Evolutionary conservation across 2,113 vertebrate genomes (phyloP), one percentile per base, ranked within the genome.

Genomic region (Theristicus caerulescens): DNA sequence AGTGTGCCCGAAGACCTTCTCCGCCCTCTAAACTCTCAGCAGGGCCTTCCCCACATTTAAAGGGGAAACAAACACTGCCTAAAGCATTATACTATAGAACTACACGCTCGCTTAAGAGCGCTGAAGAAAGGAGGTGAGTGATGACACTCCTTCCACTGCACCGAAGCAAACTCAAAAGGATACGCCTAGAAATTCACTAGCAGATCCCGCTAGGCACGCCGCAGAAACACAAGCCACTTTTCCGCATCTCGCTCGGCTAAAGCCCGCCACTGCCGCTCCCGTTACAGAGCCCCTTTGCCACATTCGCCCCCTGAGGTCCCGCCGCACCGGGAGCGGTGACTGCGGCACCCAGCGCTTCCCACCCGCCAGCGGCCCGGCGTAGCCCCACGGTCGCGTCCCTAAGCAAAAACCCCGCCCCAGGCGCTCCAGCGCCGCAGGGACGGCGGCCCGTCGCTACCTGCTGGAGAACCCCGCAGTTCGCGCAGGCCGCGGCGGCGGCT

Each of bases 381-480:
- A 14, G n/a, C 32, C 40, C n/a, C 44, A 4, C 47, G 1, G 9
- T 2, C 36, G 25, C 72, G 2, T 12, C n/a, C 49, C 11, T 1
- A 22, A 34, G 21, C 8, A 9, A 34, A 15, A 14, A 7, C 19
- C 38, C 79, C 40, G 10, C 69, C 64, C 29, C 32, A 4, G 19
- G 27, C 19, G 6, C 27, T 38, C 8, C 51, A 6, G 64, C 32
- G 6, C 46, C 46, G 4, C 18, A 9, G 11, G 46, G 13, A 4
- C 11, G 6, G 16, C 16, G 18, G 10, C 25, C 69, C 6, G 4
- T 4, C 4, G 46, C 55, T 88, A 96, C 96, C 96, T 99, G 98
- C 86, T 98, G 99, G 80, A 99, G 97, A n/a, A 98, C 95, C 5
- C 98, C 97, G 77, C 99, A 99, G 96, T 99, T 99, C 42, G 98